These are phyloP conservation scores for Pseudobourletiella spinata DNA, from an alignment of 1,140 invertebrate species.

Conservation along the genomic window DNA sequence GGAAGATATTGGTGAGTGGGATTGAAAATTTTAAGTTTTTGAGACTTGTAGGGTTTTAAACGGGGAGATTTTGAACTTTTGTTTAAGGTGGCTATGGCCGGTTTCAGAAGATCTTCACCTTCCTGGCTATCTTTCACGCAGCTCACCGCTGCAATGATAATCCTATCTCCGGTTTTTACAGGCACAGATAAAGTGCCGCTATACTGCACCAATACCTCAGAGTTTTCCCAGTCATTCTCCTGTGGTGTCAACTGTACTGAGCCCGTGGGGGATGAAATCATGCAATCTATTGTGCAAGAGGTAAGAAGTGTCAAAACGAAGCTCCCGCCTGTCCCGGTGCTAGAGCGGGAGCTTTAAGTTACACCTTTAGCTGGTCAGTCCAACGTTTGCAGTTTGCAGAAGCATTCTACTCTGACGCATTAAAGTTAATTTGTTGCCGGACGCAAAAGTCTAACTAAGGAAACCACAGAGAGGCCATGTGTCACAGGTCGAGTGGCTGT, in stretches of 20 bases:
- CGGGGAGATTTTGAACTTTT: too few species aligned
- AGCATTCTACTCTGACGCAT: too few species aligned
- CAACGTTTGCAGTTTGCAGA: too few species aligned
- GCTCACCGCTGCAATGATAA: conserved; percentile 25
- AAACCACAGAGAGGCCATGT: too few species aligned
- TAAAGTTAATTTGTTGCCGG: too few species aligned
- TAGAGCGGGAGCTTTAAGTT: too few species aligned
- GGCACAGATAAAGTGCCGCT: conserved; percentile 10
- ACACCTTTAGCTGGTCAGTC: too few species aligned
- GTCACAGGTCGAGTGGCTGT: too few species aligned
- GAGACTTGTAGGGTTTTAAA: too few species aligned
- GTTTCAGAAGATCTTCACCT: conserved; percentile 18
- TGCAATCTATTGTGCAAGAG: conserved; percentile 29
- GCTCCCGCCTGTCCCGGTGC: too few species aligned
- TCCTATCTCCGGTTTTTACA: conserved; percentile 25
- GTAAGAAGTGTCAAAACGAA: not conserved
- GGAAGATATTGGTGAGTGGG: not conserved
- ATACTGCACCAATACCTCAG: not conserved
- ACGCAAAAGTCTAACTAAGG: too few species aligned
- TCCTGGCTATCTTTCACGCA: conserved; percentile 19
- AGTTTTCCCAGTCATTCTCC: not conserved
- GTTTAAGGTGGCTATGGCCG: conserved; percentile 23
- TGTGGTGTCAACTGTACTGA: conserved; percentile 1
- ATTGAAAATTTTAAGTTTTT: not conserved
- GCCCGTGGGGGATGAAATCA: not conserved